These are phyloP conservation scores for Eudemis profundana DNA, from an alignment of 2,888 invertebrate species.

Conservation along the genomic window DNA sequence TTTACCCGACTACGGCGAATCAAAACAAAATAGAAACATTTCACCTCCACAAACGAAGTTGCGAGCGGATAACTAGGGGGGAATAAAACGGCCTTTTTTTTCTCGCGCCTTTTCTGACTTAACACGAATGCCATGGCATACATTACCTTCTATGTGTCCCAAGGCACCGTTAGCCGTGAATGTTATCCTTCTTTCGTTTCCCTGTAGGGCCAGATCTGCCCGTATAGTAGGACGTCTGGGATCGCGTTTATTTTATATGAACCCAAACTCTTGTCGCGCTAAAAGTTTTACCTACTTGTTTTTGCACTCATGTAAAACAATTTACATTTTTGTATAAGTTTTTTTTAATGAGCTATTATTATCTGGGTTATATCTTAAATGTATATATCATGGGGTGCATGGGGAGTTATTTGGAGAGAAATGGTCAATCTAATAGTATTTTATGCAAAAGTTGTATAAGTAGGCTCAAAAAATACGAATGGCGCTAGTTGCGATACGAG, in stretches of 20 bases:
- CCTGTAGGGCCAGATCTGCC: neutral
- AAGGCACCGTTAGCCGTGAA: conserved; percentile 12
- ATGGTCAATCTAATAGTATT: no score
- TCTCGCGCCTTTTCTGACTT: neutral
- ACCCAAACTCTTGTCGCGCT: conserved; percentile 6
- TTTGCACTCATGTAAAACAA: neutral
- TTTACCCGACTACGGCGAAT: no score
- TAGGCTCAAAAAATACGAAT: no score
- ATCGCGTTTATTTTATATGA: conserved; percentile 28
- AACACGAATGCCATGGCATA: conserved; percentile 20
- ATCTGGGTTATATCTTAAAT: no score
- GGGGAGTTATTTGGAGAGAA: no score
- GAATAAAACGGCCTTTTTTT: neutral
- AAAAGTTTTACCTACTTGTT: conserved; percentile 15
- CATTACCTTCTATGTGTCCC: conserved; percentile 24
- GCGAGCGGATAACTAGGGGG: no score
- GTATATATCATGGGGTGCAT: no score
- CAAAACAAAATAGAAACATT: no score
- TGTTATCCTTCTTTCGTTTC: conserved; percentile 1
- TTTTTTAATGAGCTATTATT: no score
- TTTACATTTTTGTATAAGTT: neutral
- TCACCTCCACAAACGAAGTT: no score
- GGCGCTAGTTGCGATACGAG: no score
- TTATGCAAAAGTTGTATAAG: no score
- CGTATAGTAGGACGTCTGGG: conserved; percentile 13